Evolutionary conservation across 2,113 vertebrate genomes (phyloP).

Genomic region (Sialia sialis): DNA sequence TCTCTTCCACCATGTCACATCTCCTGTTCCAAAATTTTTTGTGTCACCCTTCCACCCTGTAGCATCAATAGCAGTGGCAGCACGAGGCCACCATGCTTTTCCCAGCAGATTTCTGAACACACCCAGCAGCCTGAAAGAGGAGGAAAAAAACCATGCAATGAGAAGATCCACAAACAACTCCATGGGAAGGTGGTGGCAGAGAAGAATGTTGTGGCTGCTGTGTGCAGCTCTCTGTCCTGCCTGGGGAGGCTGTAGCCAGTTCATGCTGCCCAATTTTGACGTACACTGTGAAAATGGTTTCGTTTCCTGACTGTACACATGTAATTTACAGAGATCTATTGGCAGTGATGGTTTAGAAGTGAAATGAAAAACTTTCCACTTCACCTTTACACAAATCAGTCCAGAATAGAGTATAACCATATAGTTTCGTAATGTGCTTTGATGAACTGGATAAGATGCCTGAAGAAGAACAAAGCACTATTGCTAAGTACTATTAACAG

Average conservation of each 20-base stretch:
- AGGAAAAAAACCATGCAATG: not conserved
- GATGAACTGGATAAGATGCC: not conserved
- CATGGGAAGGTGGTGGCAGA: not conserved
- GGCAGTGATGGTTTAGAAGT: not conserved
- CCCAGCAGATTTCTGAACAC: not conserved
- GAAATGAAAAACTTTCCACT: not conserved
- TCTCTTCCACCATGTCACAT: not conserved
- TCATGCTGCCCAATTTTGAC: not conserved
- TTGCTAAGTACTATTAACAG: not conserved
- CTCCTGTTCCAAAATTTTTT: not conserved
- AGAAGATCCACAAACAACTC: not conserved
- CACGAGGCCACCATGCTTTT: not conserved
- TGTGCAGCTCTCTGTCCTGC: rapidly evolving
- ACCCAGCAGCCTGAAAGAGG: not conserved
- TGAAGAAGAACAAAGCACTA: not conserved
- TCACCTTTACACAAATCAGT: not conserved
- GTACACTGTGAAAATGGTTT: rapidly evolving
- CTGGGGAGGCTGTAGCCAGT: not conserved
- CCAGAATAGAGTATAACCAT: not conserved
- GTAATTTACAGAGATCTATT: not conserved
- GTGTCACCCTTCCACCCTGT: not conserved
- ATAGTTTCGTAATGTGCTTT: not conserved
- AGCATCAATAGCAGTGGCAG: not conserved
- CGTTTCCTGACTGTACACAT: rapidly evolving
- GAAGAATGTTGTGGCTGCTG: not conserved